These are phyloP conservation scores for Drosophila setifemur DNA, from an alignment of 1,140 invertebrate species.

Conservation along the genomic window DNA sequence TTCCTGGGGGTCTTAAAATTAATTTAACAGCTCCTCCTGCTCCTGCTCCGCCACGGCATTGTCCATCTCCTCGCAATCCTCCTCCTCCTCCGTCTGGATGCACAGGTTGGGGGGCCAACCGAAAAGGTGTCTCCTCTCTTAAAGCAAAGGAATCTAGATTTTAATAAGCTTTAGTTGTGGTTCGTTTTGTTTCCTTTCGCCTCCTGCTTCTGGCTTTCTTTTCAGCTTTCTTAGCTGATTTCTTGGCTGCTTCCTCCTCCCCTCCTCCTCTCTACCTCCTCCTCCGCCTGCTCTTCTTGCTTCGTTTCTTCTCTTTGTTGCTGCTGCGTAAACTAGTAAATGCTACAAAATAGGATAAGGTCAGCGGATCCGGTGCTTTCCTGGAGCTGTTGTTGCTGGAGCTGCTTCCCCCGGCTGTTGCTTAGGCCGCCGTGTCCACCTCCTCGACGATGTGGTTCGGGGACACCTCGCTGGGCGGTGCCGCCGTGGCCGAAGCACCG, in stretches of 20 bases:
- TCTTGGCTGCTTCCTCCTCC: background rate
- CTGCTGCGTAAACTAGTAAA: constrained; percentile 60
- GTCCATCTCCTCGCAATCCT: background rate
- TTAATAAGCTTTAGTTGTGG: constrained; percentile 32
- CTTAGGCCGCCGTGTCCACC: constrained; percentile 80
- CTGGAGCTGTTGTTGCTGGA: background rate
- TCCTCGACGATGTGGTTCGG: constrained; percentile 82
- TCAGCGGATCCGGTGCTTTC: background rate
- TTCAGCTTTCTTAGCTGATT: too few species aligned
- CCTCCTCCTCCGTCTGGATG: too few species aligned
- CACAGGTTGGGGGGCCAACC: background rate
- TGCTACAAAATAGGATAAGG: constrained; percentile 49
- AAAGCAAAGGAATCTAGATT: constrained; percentile 16
- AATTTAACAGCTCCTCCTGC: constrained; percentile 52
- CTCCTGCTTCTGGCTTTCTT: background rate
- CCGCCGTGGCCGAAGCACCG: constrained; percentile 28
- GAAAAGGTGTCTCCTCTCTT: background rate
- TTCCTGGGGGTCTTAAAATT: constrained; percentile 46
- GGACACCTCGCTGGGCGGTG: constrained; percentile 70
- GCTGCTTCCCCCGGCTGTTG: too few species aligned
- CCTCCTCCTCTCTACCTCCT: background rate
- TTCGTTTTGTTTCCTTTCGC: constrained; percentile 21
- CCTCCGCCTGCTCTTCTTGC: background rate
- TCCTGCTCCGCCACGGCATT: background rate
- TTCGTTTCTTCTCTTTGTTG: constrained; percentile 15